Base-by-base conservation (phyloP, 2,888 invertebrate genomes). In the Lamproptera curius region DNA sequence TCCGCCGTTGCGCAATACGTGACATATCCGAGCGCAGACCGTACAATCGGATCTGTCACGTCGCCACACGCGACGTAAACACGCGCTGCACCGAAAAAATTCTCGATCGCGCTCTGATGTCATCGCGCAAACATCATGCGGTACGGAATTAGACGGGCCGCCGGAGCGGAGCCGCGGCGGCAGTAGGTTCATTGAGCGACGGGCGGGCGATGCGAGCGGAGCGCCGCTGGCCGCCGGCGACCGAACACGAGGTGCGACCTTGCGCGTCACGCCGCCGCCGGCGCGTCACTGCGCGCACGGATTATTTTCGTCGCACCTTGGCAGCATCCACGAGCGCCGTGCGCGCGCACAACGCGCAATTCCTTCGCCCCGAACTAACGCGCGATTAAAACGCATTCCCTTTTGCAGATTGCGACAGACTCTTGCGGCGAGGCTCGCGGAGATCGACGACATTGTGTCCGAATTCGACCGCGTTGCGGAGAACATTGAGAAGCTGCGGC, bases 331-430 rank as follows among this genome's bases (percentile, higher is more conserved):
- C 67, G 60, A 62, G 63, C 59, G 62, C 67, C 67, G n/a, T n/a
- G n/a, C 66, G 70, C 65, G 65, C 70, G 59, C 65, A 58, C 60
- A 64, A 67, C 62, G 69, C 64, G 62, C 62, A 59, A 58, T 70
- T 66, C 61, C 66, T 60, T 63, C 60, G 60, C 58, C 61, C 58
- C 56, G 58, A 65, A 60, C 54, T 59, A 63, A 63, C 63, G 69
- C 64, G 48, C 44, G 37, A 38, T 62, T 66, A 64, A 73, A 62
- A 57, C 56, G 54, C 58, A 50, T 60, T 70, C 36, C 79, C 62
- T 76, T 70, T 78, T 85, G 51, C 89, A 96, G 96, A 91, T 94
- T 96, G 90, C 91, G 93, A 89, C 91, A 92, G 76, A 91, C 91
- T 70, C 89, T 96, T 70, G 91, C 91, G 83, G 92, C 92, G 73